Evolutionary conservation across 2,797 vertebrate species (phyloP), one percentile per base, ranked within the genome.

Genomic region (Myotis pilosus): DNA sequence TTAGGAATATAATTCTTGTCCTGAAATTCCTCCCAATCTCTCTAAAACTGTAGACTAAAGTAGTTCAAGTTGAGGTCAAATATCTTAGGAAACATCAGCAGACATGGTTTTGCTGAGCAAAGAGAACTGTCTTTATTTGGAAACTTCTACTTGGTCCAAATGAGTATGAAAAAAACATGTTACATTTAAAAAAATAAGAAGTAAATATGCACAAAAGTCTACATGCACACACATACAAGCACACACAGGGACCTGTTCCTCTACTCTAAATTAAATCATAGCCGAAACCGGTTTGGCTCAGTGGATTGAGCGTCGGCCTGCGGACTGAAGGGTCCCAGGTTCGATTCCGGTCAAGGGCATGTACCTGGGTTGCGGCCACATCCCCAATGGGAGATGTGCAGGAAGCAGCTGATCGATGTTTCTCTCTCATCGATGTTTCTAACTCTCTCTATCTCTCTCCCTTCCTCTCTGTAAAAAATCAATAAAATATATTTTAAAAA

Each of bases 11-110:
- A 66, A 6, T 64, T 87, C 22, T 60, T 80, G 15, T 36, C 20
- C n/a, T 92, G 17, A 95, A 93, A 87, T 8, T 12, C 38, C 25
- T 91, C 19, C 23, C 12, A 44, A 6, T 68, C 33, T 93, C 25
- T 89, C 66, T 94, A 82, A 88, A 94, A 20, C 1, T 6, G 33
- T 49, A 68, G 72, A 33, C n/a, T 41, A 69, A 44, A 64, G 12
- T 82, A 94, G 41, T 64, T 94, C n/a, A 72, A 64, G 44, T 38
- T 91, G 15, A 81, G 49, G 53, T 81, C 30, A 78, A 91, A 79
- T 22, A 5, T 71, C 20, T 88, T 53, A n/a, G 62, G 44, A 92
- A 51, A 69, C 30, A 25, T 74, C 41, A 79, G 23, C 60, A 55
- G 33, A 30, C 19, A 51, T 23, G 11, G 10, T 83, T 90, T 85